A percentile compares a stretch with the other conserved stretches of the same genome.
Evolutionary conservation across 1,140 invertebrate species (phyloP).

Genomic region (Hypothenemus hampei): DNA sequence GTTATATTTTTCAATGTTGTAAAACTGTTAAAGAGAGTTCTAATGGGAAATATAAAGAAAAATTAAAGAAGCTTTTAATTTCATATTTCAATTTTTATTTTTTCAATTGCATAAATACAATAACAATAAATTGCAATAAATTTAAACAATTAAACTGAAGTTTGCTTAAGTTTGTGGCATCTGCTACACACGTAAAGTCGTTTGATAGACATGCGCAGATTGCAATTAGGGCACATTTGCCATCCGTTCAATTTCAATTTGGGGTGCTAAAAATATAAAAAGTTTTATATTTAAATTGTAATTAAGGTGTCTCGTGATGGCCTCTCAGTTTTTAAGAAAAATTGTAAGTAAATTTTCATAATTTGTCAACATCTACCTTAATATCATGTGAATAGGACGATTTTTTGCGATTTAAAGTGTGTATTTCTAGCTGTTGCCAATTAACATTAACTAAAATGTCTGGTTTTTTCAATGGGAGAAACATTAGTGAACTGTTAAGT

Average conservation of each 20-base stretch:
- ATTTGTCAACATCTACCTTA: neutral
- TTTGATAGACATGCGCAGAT: too few relatives aligned
- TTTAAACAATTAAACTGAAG: too few relatives aligned
- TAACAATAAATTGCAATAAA: too few relatives aligned
- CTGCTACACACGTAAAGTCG: too few relatives aligned
- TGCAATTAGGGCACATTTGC: neutral
- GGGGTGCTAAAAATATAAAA: constrained; percentile 5
- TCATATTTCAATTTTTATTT: too few relatives aligned
- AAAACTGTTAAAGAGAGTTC: too few relatives aligned
- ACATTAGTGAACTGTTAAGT: constrained; percentile 15
- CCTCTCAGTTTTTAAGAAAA: constrained; percentile 29
- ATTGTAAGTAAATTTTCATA: constrained; percentile 26
- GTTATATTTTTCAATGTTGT: too few relatives aligned
- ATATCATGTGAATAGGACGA: neutral
- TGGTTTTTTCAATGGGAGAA: constrained; percentile 21
- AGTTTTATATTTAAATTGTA: neutral
- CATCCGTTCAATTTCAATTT: neutral
- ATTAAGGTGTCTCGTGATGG: constrained; percentile 17
- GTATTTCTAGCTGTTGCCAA: neutral
- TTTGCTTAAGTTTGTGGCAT: too few relatives aligned
- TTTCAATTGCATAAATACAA: too few relatives aligned
- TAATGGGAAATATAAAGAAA: too few relatives aligned
- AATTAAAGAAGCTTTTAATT: too few relatives aligned
- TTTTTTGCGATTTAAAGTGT: neutral
- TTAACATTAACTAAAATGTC: constrained; percentile 16